Conservation (phyloP, 2,113 vertebrate species). For the Paramormyrops kingsleyae region DNA sequence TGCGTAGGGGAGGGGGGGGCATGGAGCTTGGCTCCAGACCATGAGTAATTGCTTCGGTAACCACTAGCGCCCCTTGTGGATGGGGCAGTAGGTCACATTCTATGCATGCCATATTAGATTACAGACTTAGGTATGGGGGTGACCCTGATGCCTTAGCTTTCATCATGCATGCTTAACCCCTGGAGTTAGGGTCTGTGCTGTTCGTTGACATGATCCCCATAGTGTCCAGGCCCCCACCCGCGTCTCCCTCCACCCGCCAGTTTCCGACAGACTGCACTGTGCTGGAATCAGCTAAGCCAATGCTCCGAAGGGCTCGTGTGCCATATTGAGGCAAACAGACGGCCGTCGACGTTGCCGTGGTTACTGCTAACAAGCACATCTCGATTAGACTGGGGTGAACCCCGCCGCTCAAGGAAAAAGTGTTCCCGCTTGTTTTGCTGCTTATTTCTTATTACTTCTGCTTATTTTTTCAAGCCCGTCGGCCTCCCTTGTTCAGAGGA, state of each 20-base stretch:
- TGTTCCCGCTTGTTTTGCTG: background rate
- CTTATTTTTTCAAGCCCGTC: background rate
- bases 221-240: background rate
- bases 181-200: background rate
- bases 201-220: background rate
- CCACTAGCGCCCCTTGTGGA: background rate
- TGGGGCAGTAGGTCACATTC: background rate
- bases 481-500: background rate
- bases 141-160: background rate
- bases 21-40: background rate
- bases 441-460: background rate
- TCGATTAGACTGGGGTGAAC: background rate
- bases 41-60: background rate
- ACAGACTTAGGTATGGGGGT: background rate
- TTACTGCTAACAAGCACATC: conserved; percentile 5
- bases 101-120: background rate
- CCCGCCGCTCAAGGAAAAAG: background rate
- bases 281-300: background rate
- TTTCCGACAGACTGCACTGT: background rate
- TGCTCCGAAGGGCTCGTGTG: background rate
- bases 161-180: background rate
- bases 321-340: conserved; percentile 8
- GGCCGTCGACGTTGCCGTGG: background rate
- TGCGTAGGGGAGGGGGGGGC: background rate
- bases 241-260: background rate